Evolutionary conservation across 2,113 vertebrate genomes (phyloP).

Genomic region (Rana temporaria): DNA sequence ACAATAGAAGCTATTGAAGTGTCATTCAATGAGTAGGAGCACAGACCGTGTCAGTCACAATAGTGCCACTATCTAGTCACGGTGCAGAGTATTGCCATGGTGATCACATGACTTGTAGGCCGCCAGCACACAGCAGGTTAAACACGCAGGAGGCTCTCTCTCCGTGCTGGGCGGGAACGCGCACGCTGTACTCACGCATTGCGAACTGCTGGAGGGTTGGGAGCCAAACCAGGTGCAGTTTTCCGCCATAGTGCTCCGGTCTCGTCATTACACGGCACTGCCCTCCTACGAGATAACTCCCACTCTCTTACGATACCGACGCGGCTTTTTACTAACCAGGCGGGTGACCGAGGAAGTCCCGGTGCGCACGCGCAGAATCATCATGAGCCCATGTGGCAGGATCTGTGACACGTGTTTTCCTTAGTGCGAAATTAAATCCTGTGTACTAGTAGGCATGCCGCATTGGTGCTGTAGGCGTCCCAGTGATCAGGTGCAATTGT

Average conservation of each 20-base stretch:
- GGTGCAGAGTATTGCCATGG: too few relatives aligned
- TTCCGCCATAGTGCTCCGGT: constrained; percentile 1
- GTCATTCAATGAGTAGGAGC: too few relatives aligned
- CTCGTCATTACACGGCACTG: background rate
- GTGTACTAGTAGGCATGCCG: too few relatives aligned
- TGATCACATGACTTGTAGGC: background rate
- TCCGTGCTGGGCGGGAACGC: background rate
- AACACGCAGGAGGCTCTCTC: background rate
- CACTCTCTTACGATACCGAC: background rate
- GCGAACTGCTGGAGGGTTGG: background rate
- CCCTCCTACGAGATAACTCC: background rate
- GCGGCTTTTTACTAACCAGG: background rate
- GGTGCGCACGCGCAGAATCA: background rate
- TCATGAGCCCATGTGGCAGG: background rate
- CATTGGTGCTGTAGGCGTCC: too few relatives aligned
- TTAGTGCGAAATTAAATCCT: too few relatives aligned
- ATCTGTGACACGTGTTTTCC: background rate
- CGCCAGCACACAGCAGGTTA: background rate
- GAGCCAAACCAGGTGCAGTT: constrained; percentile 25
- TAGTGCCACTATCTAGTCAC: too few relatives aligned
- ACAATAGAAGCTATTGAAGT: too few relatives aligned
- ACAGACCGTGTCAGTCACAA: too few relatives aligned
- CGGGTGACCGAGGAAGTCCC: background rate
- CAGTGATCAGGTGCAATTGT: too few relatives aligned
- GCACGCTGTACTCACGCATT: constrained; percentile 51